Base-by-base conservation (phyloP, 2,888 invertebrate genomes). In the Dolichopus griseipennis region DNA sequence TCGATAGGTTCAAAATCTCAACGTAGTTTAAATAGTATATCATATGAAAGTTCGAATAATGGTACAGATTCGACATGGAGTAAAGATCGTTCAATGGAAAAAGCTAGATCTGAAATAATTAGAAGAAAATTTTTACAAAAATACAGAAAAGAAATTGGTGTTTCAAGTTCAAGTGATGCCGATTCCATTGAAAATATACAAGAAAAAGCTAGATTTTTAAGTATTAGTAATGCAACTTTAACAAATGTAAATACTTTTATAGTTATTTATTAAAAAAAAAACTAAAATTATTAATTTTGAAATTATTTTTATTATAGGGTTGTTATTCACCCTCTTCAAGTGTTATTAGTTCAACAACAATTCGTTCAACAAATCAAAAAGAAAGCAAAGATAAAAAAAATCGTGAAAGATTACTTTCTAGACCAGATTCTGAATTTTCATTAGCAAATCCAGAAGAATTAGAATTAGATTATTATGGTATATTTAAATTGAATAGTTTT, bases 341-440 rank as follows among this genome's bases (percentile, higher is more conserved):
- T 73, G 84, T 88, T 52, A 85, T 88, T 7, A 86, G 87, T 65
- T 84, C 86, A 20, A 89, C 90, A 9, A 85, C 85, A 64, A 88
- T 89, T 72, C 83, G 88, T 20, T 88, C 89, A 71, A 85, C 84
- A 68, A 86, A 85, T 73, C 86, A 87, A 0, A 91, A 91, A 75
- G 91, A 91, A 73, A 88, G 86, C 7, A 93, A 93, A 76, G 92
- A 93, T 73, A 88, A 87, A 70, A 85, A 88, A 76, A 93, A 93
- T 80, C 85, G 91, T 2, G 88, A 90, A 70, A 84, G 85, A 72
- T 79, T 89, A 10, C 82, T 90, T 34, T 85, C 86, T 7, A 84
- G 87, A 4, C 86, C 87, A 2, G 87, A 88, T 0, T 92, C 92
- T 0, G 93, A 93, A 76, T 89, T 92, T 74, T 92, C 92, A 66